Base-by-base conservation (phyloP, 2,888 invertebrate species). In the Dynastes tityus region DNA sequence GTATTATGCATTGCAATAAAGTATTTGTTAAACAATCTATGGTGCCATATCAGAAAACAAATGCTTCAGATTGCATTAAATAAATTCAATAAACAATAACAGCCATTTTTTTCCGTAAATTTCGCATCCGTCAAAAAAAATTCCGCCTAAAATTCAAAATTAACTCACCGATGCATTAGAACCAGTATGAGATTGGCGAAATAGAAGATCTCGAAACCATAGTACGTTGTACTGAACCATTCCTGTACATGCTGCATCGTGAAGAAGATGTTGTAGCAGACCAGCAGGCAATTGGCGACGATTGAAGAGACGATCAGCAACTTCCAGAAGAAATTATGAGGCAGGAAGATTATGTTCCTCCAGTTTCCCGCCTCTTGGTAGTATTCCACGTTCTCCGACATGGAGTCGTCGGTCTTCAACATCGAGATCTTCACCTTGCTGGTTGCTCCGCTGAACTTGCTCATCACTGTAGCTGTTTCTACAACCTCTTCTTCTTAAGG, bases 271-370 rank as follows among this genome's bases (percentile, higher is more conserved):
- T 49, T 68, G 53, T 70, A 77, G 53, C 32, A 45, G 4, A 80
- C 76, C 8, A 79, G 49, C 27, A 80, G 11, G 68, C 70, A 77
- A 55, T 80, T 78, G 40, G 58, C 27, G n/a, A 80, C 68, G 45
- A 71, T 37, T 6, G 68, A 75, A 13, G 63, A 27, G 55, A 78
- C 73, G 2, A 80, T 73, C 13, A 76, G 16, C 5, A 68, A 16
- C 67, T 75, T 76, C 75, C 77, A 77, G 32, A 80, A 45, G 58
- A 74, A 64, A 49, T 80, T 68, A 61, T 70, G 78, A 22, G 79
- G 79, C 37, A 80, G 51, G 51, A 80, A 80, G 65, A 80, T 80
- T n/a, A 80, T 74, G 51, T 78, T 80, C 58, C 78, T 77, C 79
- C 79, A 80, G 63, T 80, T 76, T 63, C 76, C 78, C 40, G 70